phyloP scores from a whole-genome alignment of 2,888 invertebrate genomes.

The Lycocerus yunnanus region DNA sequence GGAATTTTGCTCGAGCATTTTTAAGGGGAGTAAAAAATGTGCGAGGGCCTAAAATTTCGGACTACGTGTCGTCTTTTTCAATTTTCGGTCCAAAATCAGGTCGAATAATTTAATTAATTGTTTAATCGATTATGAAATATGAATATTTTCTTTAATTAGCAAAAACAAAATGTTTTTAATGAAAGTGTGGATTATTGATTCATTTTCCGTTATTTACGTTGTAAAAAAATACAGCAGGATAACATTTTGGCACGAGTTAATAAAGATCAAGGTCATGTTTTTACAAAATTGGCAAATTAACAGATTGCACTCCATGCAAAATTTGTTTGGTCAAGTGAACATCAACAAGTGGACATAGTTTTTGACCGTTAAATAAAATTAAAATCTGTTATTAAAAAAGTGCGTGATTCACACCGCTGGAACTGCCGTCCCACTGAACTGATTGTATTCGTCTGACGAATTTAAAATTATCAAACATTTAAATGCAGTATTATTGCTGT shows the following conservation, averaged over 20 bases:
- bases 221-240: constrained; percentile 5
- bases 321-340: constrained; percentile 2
- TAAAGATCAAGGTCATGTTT: constrained; percentile 32
- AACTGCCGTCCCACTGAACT: neutral
- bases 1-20: too few species aligned
- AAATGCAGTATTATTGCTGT: constrained; percentile 5
- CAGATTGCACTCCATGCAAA: neutral
- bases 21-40: too few species aligned
- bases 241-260: constrained; percentile 29
- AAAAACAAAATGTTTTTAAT: neutral
- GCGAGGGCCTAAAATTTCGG: too few species aligned
- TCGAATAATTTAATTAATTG: too few species aligned
- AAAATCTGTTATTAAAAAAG: neutral
- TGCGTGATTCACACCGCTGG: neutral
- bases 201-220: constrained; percentile 8
- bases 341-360: constrained; percentile 12
- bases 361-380: neutral
- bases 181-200: neutral
- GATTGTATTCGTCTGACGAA: neutral
- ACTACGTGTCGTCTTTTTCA: too few species aligned
- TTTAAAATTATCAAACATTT: neutral
- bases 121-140: too few species aligned
- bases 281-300: constrained; percentile 22
- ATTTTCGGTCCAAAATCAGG: too few species aligned
- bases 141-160: too few species aligned